Base-by-base conservation (phyloP, 92 coral and sea anemone species). In the Umimayanthus kanabou region DNA sequence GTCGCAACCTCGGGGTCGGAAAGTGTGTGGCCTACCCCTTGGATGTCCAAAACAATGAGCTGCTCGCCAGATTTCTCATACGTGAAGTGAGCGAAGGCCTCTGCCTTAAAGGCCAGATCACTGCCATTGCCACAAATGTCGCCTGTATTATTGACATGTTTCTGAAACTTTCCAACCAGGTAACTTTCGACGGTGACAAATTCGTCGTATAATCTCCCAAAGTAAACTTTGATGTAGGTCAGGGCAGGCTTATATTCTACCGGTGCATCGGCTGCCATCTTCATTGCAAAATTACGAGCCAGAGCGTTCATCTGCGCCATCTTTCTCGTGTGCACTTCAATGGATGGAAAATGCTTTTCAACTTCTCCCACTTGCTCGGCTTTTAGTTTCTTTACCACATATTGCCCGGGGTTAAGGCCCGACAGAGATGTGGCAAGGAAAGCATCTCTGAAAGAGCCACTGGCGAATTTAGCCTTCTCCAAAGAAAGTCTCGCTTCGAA, bases 81-180 rank as follows among this genome's bases (percentile, higher is more conserved):
- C 9, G 87, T 92, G 86, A 83, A 90, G 69, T 93, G 91, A 70
- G 67, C 87, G n/a, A 92, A 90, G 30, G 90, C 76, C 79, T 90
- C 93, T 30, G 84, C 87, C 64, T 93, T 90, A 16, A 88, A 11
- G 29, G 80, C 67, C 2, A 93, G 37, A 3, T 90, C 92, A 55
- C 88, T 83, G 42, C 76, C 88, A 39, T 89, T 85, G 25, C 77
- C 77, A 49, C 80, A 77, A 14, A 65, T 8, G 18, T 57, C 88
- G 67, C 93, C 93, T 71, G 95, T 92, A 69, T 92, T 92, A 81
- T 92, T 90, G 42, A 90, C 91, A 91, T 90, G 85, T 86, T 93
- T 93, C 81, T 76, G 39, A 74, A 89, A 89, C n/a, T 65, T 58
- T 47, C 91, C 91, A 33, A 90, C 91, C 84, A 90, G 69, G 55